These are phyloP conservation scores for Eucera pruinosa DNA, from an alignment of 2,888 invertebrate genomes.

Conservation along the genomic window DNA sequence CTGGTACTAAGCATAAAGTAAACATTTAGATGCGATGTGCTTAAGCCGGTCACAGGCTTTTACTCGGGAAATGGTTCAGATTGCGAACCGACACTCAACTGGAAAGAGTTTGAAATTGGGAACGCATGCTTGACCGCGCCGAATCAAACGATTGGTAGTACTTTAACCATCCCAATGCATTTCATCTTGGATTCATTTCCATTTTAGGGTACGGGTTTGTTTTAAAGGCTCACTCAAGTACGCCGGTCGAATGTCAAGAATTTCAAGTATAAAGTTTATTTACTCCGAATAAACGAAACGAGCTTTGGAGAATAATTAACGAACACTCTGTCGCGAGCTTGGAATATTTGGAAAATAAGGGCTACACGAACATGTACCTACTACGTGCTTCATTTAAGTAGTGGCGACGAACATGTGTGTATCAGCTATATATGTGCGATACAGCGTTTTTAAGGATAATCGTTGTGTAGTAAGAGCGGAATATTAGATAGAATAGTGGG, in stretches of 20 bases:
- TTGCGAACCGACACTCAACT: constrained; percentile 12
- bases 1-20: background rate
- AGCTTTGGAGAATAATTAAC: background rate
- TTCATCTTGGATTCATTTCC: background rate
- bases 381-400: constrained; percentile 17
- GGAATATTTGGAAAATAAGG: constrained; percentile 18
- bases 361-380: background rate
- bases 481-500: constrained; percentile 10
- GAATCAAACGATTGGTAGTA: constrained; percentile 14
- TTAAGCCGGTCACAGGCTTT: constrained; percentile 10
- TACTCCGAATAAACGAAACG: background rate
- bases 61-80: constrained; percentile 5
- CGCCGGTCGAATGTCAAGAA: background rate
- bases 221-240: too few species aligned
- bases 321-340: background rate
- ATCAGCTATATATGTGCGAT: background rate
- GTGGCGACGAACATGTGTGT: background rate
- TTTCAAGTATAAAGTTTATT: background rate
- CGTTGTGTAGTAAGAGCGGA: background rate
- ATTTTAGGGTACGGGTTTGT: too few species aligned
- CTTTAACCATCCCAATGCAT: constrained; percentile 17
- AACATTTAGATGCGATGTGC: constrained; percentile 2
- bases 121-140: constrained; percentile 15
- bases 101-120: constrained; percentile 24
- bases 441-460: constrained; percentile 23